Conservation (phyloP, 2,113 vertebrate species). For the Nycticebus coucang region DNA sequence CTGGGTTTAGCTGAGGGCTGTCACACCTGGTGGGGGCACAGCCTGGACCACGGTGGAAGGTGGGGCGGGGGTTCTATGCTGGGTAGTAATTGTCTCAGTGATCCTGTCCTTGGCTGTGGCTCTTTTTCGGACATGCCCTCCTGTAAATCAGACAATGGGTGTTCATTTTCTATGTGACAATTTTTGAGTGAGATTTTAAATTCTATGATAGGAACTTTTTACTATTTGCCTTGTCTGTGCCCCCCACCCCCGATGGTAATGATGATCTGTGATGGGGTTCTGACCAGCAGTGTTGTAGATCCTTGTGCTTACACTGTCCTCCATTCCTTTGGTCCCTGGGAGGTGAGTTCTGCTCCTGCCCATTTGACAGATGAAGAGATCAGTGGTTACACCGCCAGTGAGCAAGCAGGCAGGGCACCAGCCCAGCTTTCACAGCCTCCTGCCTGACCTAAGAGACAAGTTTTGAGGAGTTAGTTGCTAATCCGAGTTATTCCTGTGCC, state of each 20-base stretch:
- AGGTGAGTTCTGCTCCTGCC: background rate
- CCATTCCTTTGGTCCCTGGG: background rate
- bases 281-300: background rate
- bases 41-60: background rate
- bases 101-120: background rate
- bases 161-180: too few relatives aligned
- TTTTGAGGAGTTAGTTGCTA: background rate
- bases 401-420: too few relatives aligned
- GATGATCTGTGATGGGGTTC: background rate
- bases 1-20: background rate
- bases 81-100: accelerated
- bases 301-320: accelerated
- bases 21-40: background rate
- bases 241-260: background rate
- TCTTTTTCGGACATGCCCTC: accelerated
- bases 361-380: background rate
- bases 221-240: background rate
- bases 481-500: accelerated
- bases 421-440: accelerated
- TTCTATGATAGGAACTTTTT: too few relatives aligned
- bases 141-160: background rate
- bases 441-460: accelerated
- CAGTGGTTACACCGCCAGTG: accelerated
- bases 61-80: accelerated
- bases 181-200: too few relatives aligned